Conservation (phyloP, 1,140 invertebrate species). For the Linepithema humile region DNA sequence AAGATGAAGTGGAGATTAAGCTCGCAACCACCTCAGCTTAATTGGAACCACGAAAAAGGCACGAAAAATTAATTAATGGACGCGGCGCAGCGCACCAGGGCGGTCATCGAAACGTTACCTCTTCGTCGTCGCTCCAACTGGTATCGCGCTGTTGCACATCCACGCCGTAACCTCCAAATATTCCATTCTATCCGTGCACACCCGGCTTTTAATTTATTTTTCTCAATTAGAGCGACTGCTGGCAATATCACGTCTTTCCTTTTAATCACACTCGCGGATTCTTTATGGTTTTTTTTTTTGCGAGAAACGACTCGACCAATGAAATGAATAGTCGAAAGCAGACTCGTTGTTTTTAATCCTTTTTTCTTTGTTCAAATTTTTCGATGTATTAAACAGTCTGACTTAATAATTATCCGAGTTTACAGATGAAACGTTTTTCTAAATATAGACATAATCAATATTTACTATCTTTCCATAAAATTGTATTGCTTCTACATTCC, state of each 20-base stretch:
- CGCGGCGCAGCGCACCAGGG: not conserved
- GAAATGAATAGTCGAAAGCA: not conserved
- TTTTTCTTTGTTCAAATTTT: not conserved
- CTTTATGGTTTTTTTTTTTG: not conserved
- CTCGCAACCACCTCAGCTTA: constrained; percentile 47
- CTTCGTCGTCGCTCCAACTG: not conserved
- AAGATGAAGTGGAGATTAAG: constrained; percentile 57
- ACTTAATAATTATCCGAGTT: constrained; percentile 5
- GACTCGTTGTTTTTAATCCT: constrained; percentile 9
- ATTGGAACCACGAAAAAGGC: constrained; percentile 52
- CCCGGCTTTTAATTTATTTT: constrained; percentile 46
- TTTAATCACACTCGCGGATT: constrained; percentile 2
- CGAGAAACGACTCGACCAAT: not conserved
- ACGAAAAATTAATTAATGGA: constrained; percentile 58
- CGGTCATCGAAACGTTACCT: constrained; percentile 44
- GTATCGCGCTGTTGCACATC: not conserved
- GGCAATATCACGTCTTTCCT: not conserved
- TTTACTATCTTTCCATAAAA: not conserved
- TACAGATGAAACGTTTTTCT: not conserved
- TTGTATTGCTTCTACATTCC: too few species aligned
- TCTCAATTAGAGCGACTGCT: constrained; percentile 8
- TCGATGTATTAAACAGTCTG: not conserved
- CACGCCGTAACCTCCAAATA: constrained; percentile 5
- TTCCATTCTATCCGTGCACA: not conserved
- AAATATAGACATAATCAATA: constrained; percentile 2